These are phyloP conservation scores for Drosophila algonquin DNA, from an alignment of 2,888 invertebrate species.

Conservation along the genomic window DNA sequence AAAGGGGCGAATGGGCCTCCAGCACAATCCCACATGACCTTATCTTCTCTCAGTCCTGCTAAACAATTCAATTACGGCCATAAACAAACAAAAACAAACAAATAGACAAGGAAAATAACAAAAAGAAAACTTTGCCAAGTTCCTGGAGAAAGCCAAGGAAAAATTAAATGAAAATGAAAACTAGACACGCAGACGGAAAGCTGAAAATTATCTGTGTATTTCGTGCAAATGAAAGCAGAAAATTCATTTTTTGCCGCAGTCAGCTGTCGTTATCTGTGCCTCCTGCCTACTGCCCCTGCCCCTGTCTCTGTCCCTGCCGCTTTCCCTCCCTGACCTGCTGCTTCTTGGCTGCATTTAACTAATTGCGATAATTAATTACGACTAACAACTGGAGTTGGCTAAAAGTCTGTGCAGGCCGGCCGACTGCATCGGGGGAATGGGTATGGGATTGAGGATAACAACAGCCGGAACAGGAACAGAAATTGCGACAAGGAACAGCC, in stretches of 20 bases:
- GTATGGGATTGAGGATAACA: slow-evolving; percentile 18
- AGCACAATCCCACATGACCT: slow-evolving; percentile 15
- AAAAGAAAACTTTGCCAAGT: slow-evolving; percentile 23
- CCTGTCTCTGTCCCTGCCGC: slow-evolving; percentile 4
- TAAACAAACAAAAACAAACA: slow-evolving; percentile 30
- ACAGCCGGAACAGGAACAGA: slow-evolving; percentile 16
- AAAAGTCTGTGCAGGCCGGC: slow-evolving; percentile 23
- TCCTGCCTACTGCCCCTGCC: slow-evolving; percentile 10
- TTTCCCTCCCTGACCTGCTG: slow-evolving; percentile 3
- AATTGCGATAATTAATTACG: slow-evolving; percentile 76
- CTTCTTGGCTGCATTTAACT: slow-evolving; percentile 69
- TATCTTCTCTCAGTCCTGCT: slow-evolving; percentile 15
- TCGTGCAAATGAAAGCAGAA: slow-evolving; percentile 70
- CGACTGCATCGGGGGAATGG: slow-evolving; percentile 18
- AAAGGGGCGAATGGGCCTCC: slow-evolving; percentile 2
- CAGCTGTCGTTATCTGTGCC: slow-evolving; percentile 67
- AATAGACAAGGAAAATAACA: slow-evolving; percentile 18
- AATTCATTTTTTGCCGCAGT: slow-evolving; percentile 73
- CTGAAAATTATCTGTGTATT: slow-evolving; percentile 66
- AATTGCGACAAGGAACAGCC: slow-evolving; percentile 26
- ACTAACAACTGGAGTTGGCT: slow-evolving; percentile 65
- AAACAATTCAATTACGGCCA: slow-evolving; percentile 48
- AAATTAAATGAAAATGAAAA: slow-evolving; percentile 47
- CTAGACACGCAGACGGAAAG: slow-evolving; percentile 49
- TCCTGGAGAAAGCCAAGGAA: slow-evolving; percentile 24